Evolutionary conservation across 2,113 vertebrate species (phyloP).

Genomic region (Limnothrissa miodon): DNA sequence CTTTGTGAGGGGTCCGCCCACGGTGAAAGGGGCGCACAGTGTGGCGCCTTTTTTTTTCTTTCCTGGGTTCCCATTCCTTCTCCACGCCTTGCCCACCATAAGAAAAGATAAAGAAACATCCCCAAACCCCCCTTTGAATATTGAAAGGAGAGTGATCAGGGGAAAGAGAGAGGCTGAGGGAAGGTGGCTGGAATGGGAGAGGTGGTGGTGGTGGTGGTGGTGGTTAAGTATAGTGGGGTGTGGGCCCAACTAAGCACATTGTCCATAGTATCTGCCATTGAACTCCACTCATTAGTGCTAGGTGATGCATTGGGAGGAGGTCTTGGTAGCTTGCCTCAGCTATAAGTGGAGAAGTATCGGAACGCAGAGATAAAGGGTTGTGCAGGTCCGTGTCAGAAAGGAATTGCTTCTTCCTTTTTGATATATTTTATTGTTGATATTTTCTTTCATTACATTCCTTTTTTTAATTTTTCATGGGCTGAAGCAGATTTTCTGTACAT

Average conservation of each 20-base stretch:
- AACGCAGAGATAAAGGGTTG: neutral
- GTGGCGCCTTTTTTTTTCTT: constrained; percentile 43
- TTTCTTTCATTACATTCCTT: neutral
- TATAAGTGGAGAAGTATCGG: neutral
- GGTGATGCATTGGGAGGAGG: constrained; percentile 44
- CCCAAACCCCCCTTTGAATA: constrained; percentile 66
- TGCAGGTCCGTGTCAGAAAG: neutral
- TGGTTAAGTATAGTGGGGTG: constrained; percentile 41
- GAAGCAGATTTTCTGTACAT: neutral
- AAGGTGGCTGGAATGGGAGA: constrained; percentile 52
- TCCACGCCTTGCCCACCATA: constrained; percentile 57
- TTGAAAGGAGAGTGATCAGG: constrained; percentile 58
- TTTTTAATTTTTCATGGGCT: neutral
- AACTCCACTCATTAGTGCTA: constrained; percentile 61
- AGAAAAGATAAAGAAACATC: constrained; percentile 56
- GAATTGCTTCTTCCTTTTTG: neutral
- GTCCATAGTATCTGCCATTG: constrained; percentile 39
- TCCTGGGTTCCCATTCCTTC: constrained; percentile 36
- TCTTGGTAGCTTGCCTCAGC: constrained; percentile 33
- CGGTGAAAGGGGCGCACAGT: constrained; percentile 66
- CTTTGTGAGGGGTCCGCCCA: constrained; percentile 60
- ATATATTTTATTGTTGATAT: neutral
- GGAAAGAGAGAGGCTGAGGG: constrained; percentile 34
- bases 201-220: constrained; percentile 49
- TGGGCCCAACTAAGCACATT: constrained; percentile 49